phyloP scores from a whole-genome alignment of 1,140 invertebrate species.

The Ceratitis capitata region DNA sequence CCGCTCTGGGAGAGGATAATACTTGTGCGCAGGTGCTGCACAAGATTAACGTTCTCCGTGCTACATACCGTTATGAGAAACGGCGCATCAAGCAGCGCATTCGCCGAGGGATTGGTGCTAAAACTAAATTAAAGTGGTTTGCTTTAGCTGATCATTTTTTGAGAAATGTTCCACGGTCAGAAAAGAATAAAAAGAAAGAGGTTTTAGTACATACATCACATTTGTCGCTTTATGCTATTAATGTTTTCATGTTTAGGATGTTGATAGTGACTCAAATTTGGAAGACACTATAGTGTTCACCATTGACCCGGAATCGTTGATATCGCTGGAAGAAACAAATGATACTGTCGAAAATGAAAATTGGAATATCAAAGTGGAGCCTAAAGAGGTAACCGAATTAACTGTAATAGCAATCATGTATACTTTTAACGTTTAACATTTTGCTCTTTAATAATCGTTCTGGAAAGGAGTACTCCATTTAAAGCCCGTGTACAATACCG shows the following conservation, averaged over 20 bases:
- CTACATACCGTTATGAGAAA: slow-evolving; percentile 44
- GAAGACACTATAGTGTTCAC: slow-evolving; percentile 41
- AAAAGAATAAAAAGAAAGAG: slow-evolving; percentile 33
- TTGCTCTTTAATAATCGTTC: no score
- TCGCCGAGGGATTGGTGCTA: slow-evolving; percentile 10
- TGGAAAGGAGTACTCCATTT: no score
- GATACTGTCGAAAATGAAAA: background rate
- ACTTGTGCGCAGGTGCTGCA: slow-evolving; percentile 35
- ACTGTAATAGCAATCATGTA: no score
- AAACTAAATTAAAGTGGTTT: slow-evolving; percentile 44
- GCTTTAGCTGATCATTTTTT: slow-evolving; percentile 43
- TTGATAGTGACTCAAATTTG: slow-evolving; percentile 37
- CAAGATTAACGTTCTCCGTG: slow-evolving; percentile 42
- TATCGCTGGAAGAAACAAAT: background rate
- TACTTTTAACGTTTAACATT: no score
- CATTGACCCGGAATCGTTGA: slow-evolving; percentile 41
- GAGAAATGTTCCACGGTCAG: slow-evolving; percentile 13
- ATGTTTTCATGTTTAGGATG: slow-evolving; percentile 18
- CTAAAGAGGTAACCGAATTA: background rate
- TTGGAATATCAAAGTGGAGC: background rate
- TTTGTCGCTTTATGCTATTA: background rate
- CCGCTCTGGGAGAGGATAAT: slow-evolving; percentile 11
- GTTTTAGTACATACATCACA: background rate
- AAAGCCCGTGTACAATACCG: no score
- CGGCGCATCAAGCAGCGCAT: slow-evolving; percentile 43